A percentile compares a stretch with the other conserved stretches of the same genome.
phyloP scores from a whole-genome alignment of 2,113 vertebrate genomes.

The Bubalus kerabau region DNA sequence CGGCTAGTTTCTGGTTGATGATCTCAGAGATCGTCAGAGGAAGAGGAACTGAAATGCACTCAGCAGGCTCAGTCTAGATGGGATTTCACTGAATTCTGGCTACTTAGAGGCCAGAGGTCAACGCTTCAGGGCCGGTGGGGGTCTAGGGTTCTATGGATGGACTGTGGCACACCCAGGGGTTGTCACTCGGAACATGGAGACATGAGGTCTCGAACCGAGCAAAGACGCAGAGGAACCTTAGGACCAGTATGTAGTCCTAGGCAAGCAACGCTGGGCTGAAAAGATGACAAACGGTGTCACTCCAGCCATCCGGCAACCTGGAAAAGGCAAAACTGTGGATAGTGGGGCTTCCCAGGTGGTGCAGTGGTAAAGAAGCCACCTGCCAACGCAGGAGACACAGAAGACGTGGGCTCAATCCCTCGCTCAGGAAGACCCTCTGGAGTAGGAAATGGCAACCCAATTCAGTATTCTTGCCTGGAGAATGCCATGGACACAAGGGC shows the following conservation, averaged over 20 bases:
- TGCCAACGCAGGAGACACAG: background rate
- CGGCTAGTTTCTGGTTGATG: background rate
- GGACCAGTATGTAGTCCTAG: background rate
- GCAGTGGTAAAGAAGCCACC: background rate
- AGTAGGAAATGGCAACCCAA: background rate
- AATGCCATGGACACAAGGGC: background rate
- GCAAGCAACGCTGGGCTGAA: background rate
- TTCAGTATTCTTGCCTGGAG: background rate
- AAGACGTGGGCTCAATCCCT: background rate
- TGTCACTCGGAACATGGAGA: background rate
- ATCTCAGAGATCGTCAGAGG: background rate
- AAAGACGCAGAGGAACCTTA: background rate
- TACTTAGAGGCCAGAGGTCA: background rate
- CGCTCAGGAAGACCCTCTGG: background rate
- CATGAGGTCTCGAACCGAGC: background rate
- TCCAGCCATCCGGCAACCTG: background rate
- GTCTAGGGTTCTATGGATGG: background rate
- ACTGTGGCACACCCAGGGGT: background rate
- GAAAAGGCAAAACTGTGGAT: background rate
- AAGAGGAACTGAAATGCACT: background rate
- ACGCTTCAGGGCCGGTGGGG: fast-evolving
- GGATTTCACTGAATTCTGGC: background rate
- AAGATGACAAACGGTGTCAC: background rate
- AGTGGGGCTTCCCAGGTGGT: background rate
- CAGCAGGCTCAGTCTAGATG: background rate